Percentiles rank a stretch among this genome's conserved stretches.
Conservation (phyloP, 2,797 vertebrate genomes). For the Eupleurogrammus muticus region DNA sequence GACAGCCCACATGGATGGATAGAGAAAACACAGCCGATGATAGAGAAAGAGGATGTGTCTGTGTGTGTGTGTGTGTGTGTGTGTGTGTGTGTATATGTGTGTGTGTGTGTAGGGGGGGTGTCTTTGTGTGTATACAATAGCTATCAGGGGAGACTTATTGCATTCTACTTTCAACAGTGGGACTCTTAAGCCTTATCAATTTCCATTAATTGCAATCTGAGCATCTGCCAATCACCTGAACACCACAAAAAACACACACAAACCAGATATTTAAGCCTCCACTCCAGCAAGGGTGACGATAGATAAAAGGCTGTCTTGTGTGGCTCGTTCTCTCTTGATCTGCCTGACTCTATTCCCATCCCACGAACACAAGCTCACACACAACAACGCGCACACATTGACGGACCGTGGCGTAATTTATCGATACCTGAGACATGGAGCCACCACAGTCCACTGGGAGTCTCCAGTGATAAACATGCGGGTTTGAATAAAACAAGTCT, state of each 20-base stretch:
- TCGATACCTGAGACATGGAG: slow-evolving; percentile 66
- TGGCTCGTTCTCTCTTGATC: slow-evolving; percentile 39
- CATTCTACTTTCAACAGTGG: slow-evolving; percentile 66
- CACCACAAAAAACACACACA: slow-evolving; percentile 31
- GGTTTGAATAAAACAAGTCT: slow-evolving; percentile 16
- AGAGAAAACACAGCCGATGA: slow-evolving; percentile 41
- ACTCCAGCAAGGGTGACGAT: slow-evolving; percentile 37
- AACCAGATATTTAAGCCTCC: slow-evolving; percentile 27
- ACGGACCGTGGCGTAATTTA: slow-evolving; percentile 48
- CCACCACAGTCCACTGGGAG: slow-evolving; percentile 58
- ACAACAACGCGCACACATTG: slow-evolving; percentile 28
- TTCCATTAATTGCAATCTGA: slow-evolving; percentile 74
- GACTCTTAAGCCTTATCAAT: slow-evolving; percentile 75
- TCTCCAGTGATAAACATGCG: slow-evolving; percentile 58
- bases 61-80: slow-evolving; percentile 17
- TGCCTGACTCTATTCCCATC: slow-evolving; percentile 32
- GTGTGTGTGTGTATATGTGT: slow-evolving; percentile 45
- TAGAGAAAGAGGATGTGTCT: not conserved
- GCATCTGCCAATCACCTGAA: slow-evolving; percentile 70
- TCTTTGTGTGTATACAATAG: slow-evolving; percentile 40
- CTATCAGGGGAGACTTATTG: slow-evolving; percentile 56
- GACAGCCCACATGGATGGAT: slow-evolving; percentile 52
- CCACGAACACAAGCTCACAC: slow-evolving; percentile 20
- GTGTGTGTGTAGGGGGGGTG: too few relatives aligned
- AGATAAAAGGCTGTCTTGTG: slow-evolving; percentile 55